Base-by-base conservation (phyloP, 2,797 vertebrate species). In the Galagoides demidoff region DNA sequence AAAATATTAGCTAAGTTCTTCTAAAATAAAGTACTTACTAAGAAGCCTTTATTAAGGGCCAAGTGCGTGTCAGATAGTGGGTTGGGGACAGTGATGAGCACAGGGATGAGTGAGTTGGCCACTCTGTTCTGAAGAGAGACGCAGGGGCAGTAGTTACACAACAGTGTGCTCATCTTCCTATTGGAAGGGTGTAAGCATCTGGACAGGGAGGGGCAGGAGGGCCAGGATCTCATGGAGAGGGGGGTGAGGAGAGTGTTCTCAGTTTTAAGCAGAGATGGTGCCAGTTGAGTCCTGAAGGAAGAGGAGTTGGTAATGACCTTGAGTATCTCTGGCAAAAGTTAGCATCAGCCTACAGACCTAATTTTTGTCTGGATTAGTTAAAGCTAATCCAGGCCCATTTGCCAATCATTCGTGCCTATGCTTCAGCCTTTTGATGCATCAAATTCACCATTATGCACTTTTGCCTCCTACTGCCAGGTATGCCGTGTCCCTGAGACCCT, bases 21-120 rank as follows among this genome's bases (percentile, higher is more conserved):
- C 27, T 86, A 89, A 85, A 92, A 88, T 66, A n/a, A 90, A 87
- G 49, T 77, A 20, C 31, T 68, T 90, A 19, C 13, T 59, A 73
- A 81, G 39, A 73, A 92, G 52, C 12, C 34, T 92, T 79, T 45
- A 43, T 49, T 73, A 25, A 93, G 57, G 90, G 52, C 34, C 34
- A 23, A 3, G 22, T 61, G 13, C 71, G 31, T 57, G 5, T 37
- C 37, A 39, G 37, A 23, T 61, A 34, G 19, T 73, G 13, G 61
- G 61, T 43, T 95, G 31, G 22, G 17, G 59, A 16, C 3, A 7
- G 31, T 2, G n/a, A 43, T 2, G n/a, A 43, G 1, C 55, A 16
- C 31, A 64, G 82, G 64, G 19, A 34, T 19, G 19, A 83, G 23
- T 52, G 64, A 71, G 31, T 7, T 1, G 0, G 37, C 34, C 70